Evolutionary conservation across 2,113 vertebrate genomes (phyloP).

Genomic region (Parotia lawesii): DNA sequence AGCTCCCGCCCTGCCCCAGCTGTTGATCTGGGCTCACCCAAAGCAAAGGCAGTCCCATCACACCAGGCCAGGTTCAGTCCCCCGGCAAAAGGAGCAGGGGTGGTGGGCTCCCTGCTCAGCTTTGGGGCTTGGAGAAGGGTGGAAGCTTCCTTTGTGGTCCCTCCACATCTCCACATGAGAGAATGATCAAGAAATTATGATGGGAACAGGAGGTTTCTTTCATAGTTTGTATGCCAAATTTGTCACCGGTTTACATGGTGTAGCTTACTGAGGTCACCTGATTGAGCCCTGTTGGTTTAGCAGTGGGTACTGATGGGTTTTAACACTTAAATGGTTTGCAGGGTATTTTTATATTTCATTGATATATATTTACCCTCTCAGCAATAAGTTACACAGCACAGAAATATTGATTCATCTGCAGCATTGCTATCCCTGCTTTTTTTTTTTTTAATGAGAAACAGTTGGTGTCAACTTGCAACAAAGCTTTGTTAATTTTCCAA

Average conservation of each 20-base stretch:
- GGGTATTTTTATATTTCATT: not conserved
- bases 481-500: not conserved
- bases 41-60: not conserved
- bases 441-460: not conserved
- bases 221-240: not conserved
- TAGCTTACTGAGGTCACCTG: not conserved
- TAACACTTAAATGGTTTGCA: not conserved
- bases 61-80: not conserved
- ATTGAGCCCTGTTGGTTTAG: not conserved
- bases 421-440: not conserved
- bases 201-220: not conserved
- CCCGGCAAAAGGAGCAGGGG: not conserved
- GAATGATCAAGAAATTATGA: not conserved
- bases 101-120: not conserved
- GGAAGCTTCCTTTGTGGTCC: not conserved
- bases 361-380: not conserved
- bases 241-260: not conserved
- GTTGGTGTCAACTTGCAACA: not conserved
- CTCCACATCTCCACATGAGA: not conserved
- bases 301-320: not conserved
- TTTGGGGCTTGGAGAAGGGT: not conserved
- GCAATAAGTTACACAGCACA: not conserved
- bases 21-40: rapidly evolving
- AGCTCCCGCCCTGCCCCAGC: not conserved
- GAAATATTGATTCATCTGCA: not conserved